These are phyloP conservation scores for Drosophila nannoptera DNA, from an alignment of 1,140 invertebrate species.

Conservation along the genomic window DNA sequence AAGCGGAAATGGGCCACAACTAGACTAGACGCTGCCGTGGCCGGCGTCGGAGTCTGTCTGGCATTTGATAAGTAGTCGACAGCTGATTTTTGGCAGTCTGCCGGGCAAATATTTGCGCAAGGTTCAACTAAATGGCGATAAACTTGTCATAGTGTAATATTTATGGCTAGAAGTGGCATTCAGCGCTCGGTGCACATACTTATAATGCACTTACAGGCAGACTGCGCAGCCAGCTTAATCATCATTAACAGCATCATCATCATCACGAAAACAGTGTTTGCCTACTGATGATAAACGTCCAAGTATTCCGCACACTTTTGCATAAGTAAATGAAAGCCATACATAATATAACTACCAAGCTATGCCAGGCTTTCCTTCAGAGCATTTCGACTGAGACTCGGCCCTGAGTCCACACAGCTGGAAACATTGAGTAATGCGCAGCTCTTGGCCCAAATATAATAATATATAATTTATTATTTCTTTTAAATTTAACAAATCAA, in stretches of 20 bases:
- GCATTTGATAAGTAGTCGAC: constrained; percentile 44
- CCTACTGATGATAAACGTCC: constrained; percentile 54
- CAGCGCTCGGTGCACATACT: constrained; percentile 35
- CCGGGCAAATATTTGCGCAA: constrained; percentile 56
- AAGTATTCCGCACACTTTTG: constrained; percentile 52
- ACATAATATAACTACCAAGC: constrained; percentile 4
- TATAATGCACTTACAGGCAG: constrained; percentile 40
- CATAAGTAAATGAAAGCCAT: constrained; percentile 43
- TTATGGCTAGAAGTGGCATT: constrained; percentile 57
- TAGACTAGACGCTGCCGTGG: constrained; percentile 21
- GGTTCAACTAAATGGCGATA: constrained; percentile 60
- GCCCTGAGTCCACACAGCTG: constrained; percentile 30
- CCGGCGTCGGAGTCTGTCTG: constrained; percentile 7
- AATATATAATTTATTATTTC: too few species aligned
- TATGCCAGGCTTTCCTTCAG: neutral
- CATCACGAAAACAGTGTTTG: constrained; percentile 41
- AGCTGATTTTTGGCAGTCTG: constrained; percentile 34
- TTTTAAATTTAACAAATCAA: too few species aligned
- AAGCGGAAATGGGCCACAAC: constrained; percentile 48
- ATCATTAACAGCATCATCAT: constrained; percentile 9
- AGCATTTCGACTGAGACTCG: constrained; percentile 10
- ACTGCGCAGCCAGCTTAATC: neutral
- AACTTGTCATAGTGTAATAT: constrained; percentile 68
- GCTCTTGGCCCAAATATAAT: constrained; percentile 18
- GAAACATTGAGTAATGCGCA: constrained; percentile 42